phyloP scores from a whole-genome alignment of 2,888 invertebrate genomes.

The Coelogynopora nodosa region DNA sequence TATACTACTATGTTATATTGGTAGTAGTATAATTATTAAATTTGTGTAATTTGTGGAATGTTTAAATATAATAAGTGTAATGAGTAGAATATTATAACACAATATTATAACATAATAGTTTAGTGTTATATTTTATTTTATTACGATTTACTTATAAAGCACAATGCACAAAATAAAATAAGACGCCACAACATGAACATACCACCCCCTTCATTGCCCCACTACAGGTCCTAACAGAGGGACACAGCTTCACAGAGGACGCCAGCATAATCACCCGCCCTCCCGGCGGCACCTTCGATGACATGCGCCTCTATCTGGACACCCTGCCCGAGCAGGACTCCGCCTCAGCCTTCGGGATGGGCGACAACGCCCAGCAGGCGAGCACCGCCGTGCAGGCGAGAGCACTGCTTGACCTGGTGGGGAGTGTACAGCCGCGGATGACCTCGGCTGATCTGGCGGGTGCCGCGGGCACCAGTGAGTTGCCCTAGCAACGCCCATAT shows the following conservation, averaged over 20 bases:
- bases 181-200: too few relatives aligned
- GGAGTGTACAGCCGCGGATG: conserved; percentile 57
- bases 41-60: too few relatives aligned
- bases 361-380: conserved; percentile 58
- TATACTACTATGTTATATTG: too few relatives aligned
- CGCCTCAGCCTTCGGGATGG: conserved; percentile 61
- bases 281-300: conserved; percentile 51
- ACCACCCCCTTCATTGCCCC: too few relatives aligned
- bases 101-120: too few relatives aligned
- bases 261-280: conserved; percentile 49
- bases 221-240: background rate
- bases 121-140: too few relatives aligned
- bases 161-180: too few relatives aligned
- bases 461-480: background rate
- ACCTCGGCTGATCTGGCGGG: conserved; percentile 42
- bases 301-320: conserved; percentile 54
- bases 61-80: too few relatives aligned
- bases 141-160: too few relatives aligned
- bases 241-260: conserved; percentile 18
- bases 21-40: too few relatives aligned
- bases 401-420: conserved; percentile 55
- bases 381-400: conserved; percentile 56
- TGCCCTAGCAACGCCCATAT: too few relatives aligned
- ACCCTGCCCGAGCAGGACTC: conserved; percentile 56
- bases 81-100: too few relatives aligned